phyloP scores from a whole-genome alignment of 2,113 vertebrate species.

The Dromas ardeola region DNA sequence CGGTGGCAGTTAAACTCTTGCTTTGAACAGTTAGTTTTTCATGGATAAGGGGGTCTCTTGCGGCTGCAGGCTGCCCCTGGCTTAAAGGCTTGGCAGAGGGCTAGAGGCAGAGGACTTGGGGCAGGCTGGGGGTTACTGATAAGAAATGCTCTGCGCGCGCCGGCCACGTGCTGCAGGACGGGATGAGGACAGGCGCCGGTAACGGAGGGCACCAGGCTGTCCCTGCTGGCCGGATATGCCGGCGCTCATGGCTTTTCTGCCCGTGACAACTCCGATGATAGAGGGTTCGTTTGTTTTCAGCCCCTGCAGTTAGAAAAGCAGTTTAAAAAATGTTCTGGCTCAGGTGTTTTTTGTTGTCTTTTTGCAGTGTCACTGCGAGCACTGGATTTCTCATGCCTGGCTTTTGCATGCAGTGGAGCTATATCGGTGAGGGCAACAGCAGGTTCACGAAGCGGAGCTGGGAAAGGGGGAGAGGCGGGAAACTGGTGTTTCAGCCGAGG shows the following conservation, averaged over 20 bases:
- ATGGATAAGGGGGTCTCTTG: rapidly evolving
- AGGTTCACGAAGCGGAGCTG: rapidly evolving
- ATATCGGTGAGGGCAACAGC: too few relatives aligned
- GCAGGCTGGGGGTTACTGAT: not conserved
- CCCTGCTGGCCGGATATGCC: rapidly evolving
- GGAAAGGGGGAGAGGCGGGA: not conserved
- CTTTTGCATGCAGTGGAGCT: not conserved
- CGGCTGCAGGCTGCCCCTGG: rapidly evolving
- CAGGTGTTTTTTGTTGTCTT: rapidly evolving
- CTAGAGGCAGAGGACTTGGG: not conserved
- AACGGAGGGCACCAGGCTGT: rapidly evolving
- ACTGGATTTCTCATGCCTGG: not conserved
- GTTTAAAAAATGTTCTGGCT: not conserved
- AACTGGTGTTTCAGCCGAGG: rapidly evolving
- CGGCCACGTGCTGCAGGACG: rapidly evolving
- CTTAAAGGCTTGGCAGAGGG: not conserved
- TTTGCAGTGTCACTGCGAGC: not conserved
- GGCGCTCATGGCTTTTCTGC: not conserved
- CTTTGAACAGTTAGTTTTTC: too few relatives aligned
- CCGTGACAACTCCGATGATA: rapidly evolving
- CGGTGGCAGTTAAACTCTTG: not conserved
- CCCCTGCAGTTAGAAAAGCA: not conserved
- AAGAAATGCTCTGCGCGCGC: rapidly evolving
- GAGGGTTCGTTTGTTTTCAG: not conserved
- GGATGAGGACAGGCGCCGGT: rapidly evolving